These are phyloP conservation scores for Ptychoptera albimana DNA, from an alignment of 2,888 invertebrate genomes.

Conservation along the genomic window DNA sequence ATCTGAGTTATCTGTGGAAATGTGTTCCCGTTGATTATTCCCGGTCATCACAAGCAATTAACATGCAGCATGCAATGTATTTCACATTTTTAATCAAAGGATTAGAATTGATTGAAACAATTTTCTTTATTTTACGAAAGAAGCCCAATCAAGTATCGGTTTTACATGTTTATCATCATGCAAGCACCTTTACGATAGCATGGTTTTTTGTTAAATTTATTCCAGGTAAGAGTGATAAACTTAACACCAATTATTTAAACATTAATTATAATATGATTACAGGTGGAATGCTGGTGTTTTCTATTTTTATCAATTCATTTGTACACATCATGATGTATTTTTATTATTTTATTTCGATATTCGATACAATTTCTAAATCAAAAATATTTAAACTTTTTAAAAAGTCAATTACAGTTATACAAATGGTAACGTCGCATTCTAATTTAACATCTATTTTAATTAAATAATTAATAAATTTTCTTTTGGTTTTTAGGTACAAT, in stretches of 20 bases:
- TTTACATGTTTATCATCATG: constrained; percentile 51
- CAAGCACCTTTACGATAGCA: constrained; percentile 36
- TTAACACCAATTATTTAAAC: no score
- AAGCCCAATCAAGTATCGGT: constrained; percentile 47
- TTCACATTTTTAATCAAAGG: constrained; percentile 33
- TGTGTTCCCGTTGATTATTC: constrained; percentile 32
- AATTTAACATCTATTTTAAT: not conserved
- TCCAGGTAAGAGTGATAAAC: constrained; percentile 39
- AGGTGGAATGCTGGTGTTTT: constrained; percentile 43
- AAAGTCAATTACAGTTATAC: not conserved
- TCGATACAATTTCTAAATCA: constrained; percentile 31
- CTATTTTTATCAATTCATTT: constrained; percentile 40
- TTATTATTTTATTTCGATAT: constrained; percentile 34
- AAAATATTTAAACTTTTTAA: not conserved
- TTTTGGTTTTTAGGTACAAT: constrained; percentile 39
- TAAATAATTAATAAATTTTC: constrained; percentile 1
- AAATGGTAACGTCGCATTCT: not conserved
- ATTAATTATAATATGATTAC: constrained; percentile 22
- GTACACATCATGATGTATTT: constrained; percentile 54
- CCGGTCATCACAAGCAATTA: not conserved
- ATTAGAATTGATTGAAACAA: constrained; percentile 44
- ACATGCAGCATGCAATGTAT: not conserved
- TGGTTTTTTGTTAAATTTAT: constrained; percentile 45
- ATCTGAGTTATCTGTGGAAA: constrained; percentile 18
- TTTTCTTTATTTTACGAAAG: constrained; percentile 50